Percentiles rank a stretch among this genome's conserved stretches.
phyloP scores from a whole-genome alignment of 2,888 invertebrate genomes.

The Himalopsyche kuldschensis region DNA sequence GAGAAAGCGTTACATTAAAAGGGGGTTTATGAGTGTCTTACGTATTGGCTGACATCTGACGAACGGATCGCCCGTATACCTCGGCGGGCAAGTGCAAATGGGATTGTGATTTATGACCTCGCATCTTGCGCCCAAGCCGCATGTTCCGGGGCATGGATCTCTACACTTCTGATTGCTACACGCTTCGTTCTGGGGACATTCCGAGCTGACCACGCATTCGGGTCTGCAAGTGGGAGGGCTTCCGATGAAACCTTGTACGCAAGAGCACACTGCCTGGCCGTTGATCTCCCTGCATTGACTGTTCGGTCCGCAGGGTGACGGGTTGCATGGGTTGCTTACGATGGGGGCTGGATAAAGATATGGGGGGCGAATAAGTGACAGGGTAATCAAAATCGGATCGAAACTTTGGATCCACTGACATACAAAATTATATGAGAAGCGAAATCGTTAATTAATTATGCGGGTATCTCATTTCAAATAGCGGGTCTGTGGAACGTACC shows the following conservation, averaged over 20 bases:
- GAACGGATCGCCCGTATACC: slow-evolving; percentile 76
- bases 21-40: slow-evolving; percentile 41
- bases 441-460: background rate
- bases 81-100: slow-evolving; percentile 72
- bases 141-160: slow-evolving; percentile 77
- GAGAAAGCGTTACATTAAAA: background rate
- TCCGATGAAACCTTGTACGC: slow-evolving; percentile 59
- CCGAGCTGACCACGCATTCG: slow-evolving; percentile 77
- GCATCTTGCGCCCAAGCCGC: slow-evolving; percentile 61
- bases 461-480: background rate
- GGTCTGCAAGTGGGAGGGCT: slow-evolving; percentile 64
- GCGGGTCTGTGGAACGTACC: slow-evolving; percentile 48
- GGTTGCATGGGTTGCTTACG: slow-evolving; percentile 54
- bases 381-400: background rate
- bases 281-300: slow-evolving; percentile 70
- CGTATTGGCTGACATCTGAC: slow-evolving; percentile 66
- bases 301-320: slow-evolving; percentile 72
- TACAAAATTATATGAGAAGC: background rate
- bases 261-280: slow-evolving; percentile 72
- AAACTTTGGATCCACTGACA: background rate
- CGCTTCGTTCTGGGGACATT: slow-evolving; percentile 72
- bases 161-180: slow-evolving; percentile 77
- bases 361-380: background rate
- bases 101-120: slow-evolving; percentile 77
- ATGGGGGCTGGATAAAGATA: slow-evolving; percentile 50